These are phyloP conservation scores for Azemiops feae DNA, from an alignment of 2,113 vertebrate species.

Conservation along the genomic window DNA sequence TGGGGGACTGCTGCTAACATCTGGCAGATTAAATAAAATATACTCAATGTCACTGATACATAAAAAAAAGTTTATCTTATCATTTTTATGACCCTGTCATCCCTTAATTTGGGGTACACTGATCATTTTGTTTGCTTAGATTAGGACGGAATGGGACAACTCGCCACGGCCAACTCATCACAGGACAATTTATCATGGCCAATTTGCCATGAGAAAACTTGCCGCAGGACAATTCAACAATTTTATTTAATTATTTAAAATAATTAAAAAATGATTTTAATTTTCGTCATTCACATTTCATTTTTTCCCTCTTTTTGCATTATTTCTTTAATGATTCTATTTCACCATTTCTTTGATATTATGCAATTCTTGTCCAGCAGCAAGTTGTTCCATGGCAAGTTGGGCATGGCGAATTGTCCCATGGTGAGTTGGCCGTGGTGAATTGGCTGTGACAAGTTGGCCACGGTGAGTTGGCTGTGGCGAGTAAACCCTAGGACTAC, in stretches of 20 bases:
- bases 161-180: not conserved
- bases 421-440: not conserved
- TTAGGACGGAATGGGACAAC: not conserved
- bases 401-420: not conserved
- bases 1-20: not conserved
- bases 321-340: not conserved
- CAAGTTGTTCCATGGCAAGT: not conserved
- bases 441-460: not conserved
- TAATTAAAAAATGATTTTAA: not conserved
- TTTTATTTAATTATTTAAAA: not conserved
- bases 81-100: not conserved
- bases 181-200: not conserved
- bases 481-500: not conserved
- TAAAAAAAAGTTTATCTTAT: not conserved
- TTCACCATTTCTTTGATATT: not conserved
- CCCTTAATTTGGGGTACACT: not conserved
- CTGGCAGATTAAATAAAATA: not conserved
- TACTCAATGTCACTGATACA: not conserved
- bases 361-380: not conserved
- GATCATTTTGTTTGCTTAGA: not conserved
- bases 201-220: not conserved
- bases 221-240: not conserved
- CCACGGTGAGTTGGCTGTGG: not conserved
- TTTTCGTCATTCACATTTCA: not conserved
- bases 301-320: not conserved